A percentile compares a stretch with the other conserved stretches of the same genome.
Evolutionary conservation across 2,797 vertebrate species (phyloP).

Genomic region (Sebastolobus altivelis): DNA sequence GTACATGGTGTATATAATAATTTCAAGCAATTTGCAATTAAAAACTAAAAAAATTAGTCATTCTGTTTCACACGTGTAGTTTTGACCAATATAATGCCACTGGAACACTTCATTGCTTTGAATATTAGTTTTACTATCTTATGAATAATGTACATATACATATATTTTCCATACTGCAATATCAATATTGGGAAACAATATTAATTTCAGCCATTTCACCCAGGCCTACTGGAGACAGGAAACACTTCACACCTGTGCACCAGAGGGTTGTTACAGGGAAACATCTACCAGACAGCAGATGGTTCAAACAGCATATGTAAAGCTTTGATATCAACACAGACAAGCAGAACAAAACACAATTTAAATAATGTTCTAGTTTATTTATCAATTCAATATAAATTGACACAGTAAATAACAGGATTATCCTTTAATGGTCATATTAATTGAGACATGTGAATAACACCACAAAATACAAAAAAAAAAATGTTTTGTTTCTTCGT

Average conservation of each 20-base stretch:
- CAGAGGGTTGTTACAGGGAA: constrained; percentile 4
- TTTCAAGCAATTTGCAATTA: not conserved
- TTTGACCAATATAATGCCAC: not conserved
- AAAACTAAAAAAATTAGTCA: not conserved
- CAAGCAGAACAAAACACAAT: constrained; percentile 2
- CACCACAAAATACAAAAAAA: constrained; percentile 1
- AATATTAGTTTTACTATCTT: not conserved
- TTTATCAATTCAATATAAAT: constrained; percentile 7
- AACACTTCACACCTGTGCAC: not conserved
- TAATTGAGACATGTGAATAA: not conserved
- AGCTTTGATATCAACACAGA: constrained; percentile 30
- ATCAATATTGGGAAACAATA: not conserved
- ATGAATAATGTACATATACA: not conserved
- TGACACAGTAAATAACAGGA: not conserved
- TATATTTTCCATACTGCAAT: not conserved
- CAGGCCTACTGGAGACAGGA: not conserved
- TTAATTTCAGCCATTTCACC: not conserved
- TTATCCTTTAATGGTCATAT: not conserved
- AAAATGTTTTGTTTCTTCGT: constrained; percentile 3
- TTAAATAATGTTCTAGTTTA: constrained; percentile 9
- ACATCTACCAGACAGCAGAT: not conserved
- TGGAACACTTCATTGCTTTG: not conserved
- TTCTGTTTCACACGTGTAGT: not conserved
- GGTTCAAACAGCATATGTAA: constrained; percentile 21
- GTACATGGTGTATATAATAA: not conserved